Evolutionary conservation across 2,113 vertebrate species (phyloP), one percentile per base, ranked within the genome.

Genomic region (Scalopus aquaticus): DNA sequence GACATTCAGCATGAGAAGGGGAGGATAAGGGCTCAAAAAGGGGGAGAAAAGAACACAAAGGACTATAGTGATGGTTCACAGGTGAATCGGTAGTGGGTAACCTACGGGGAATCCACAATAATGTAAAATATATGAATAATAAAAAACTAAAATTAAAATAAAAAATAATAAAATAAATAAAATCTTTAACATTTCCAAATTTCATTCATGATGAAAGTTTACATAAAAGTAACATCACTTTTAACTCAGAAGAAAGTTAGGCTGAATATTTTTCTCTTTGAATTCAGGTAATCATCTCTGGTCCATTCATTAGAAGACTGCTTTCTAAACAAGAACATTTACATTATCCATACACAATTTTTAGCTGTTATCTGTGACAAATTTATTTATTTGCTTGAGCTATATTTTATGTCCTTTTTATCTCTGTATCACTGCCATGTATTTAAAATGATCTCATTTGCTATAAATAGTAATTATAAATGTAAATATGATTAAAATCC

Each of bases 381-480:
- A 2, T 51, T 17, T 15, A 39, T 60, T 93, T 56, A 15, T 79
- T 78, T 87, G 8, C 16, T 78, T 70, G 77, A 42, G 39, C 51
- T 67, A 78, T 77, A 72, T 90, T 65, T 1, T 2, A 7, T 58
- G 8, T 19, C 67, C 90, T 96, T 64, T 73, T 73, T 86, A 83
- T 82, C 72, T 58, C 19, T 42, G 6, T 60, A n/a, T 73, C 13
- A 90, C 26, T 88, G 10, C 9, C 5, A 60, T 62, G 49, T 39
- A 93, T 60, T 96, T 73, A 37, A 90, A 95, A 81, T 64, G 32
- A 70, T 24, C 54, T 83, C 39, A 22, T 6, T 88, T 67, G 39
- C 7, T n/a, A 44, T 60, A 88, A 93, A 10, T 72, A 82, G 17
- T 64, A 70, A 83, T 60, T 67, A 5, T 72, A 90, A 60, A 51